phyloP scores from a whole-genome alignment of 64 coral and sea anemone species.

The Stichodactyla helianthus region DNA sequence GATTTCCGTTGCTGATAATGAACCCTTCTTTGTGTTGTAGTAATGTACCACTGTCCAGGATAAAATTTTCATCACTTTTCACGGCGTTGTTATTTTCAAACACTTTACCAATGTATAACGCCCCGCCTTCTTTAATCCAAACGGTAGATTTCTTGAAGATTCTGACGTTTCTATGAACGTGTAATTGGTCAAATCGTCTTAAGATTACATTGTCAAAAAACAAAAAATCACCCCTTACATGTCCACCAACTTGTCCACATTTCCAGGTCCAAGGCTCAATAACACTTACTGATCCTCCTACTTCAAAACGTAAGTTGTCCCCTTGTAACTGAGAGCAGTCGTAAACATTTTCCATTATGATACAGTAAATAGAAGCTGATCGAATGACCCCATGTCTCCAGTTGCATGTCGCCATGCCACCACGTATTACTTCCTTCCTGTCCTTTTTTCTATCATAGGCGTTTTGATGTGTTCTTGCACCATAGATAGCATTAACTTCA shows the following conservation, averaged over 20 bases:
- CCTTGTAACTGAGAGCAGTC: constrained; percentile 52
- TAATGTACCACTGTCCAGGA: not conserved
- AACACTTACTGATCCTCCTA: constrained; percentile 37
- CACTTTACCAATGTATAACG: constrained; percentile 21
- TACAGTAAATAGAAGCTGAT: constrained; percentile 23
- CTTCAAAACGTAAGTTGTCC: constrained; percentile 27
- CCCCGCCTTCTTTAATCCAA: constrained; percentile 36
- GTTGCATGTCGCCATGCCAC: constrained; percentile 26
- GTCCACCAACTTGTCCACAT: constrained; percentile 30
- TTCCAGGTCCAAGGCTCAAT: constrained; percentile 55
- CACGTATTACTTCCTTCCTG: constrained; percentile 48
- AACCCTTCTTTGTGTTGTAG: constrained; percentile 17
- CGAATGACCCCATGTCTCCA: constrained; percentile 56
- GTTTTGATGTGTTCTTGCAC: not conserved
- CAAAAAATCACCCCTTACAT: constrained; percentile 39
- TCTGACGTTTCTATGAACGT: constrained; percentile 36
- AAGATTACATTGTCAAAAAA: constrained; percentile 50
- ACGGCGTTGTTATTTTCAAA: constrained; percentile 41
- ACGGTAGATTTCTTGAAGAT: constrained; percentile 48
- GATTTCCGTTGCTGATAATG: constrained; percentile 30
- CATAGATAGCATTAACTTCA: constrained; percentile 23
- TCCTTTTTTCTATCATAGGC: constrained; percentile 17
- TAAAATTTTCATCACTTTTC: constrained; percentile 34
- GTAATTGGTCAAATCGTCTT: constrained; percentile 33
- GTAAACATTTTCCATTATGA: constrained; percentile 38